Evolutionary conservation across 2,797 vertebrate genomes (phyloP), one percentile per base, ranked within the genome.

Genomic region (Mus spretus): DNA sequence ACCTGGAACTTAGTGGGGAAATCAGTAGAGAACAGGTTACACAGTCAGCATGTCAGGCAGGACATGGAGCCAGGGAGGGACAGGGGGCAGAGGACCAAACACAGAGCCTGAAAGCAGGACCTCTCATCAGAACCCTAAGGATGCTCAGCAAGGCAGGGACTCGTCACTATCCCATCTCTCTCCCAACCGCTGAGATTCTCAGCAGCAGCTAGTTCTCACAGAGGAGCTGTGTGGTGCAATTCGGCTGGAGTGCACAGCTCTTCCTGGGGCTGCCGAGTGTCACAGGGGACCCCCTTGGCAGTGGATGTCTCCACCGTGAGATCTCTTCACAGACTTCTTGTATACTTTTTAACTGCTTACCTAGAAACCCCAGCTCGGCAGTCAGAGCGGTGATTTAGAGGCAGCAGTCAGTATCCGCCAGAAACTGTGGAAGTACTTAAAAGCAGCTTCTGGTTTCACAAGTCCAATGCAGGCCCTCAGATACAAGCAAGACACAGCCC

Each of bases 321-420:
- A 90, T 26, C 77, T 53, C 61, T 24, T 31, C 59, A 75, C 22
- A 31, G 91, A 37, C 7, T 53, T 61, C 55, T 37, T 47, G 22
- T 3, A 14, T 12, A 19, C 59, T 61, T 85, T 78, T 80, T 74
- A 83, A 44, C 34, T 37, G 70, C 59, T 91, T 86, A 84, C 75
- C 53, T 72, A 91, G 91, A 96, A 96, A 65, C 65, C 26, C 37
- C 80, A 84, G 83, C 75, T 74, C 65, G 61, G 59, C 26, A 26
- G 93, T 78, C 50, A 34, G 34, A 74, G 67, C 72, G 78, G 19
- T 67, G 78, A 85, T 59, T 81, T 87, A 61, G 87, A 91, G 89
- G 77, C 57, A 74, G 37, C 81, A 65, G 80, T 67, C 85, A 93
- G 91, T 24, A 94, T 2, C 81, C 50, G 79, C 53, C 78, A 88